A percentile compares a stretch with the other conserved stretches of the same genome.
Evolutionary conservation across 64 coral and sea anemone species (phyloP).

Genomic region (Dendrophyllia cribrosa): DNA sequence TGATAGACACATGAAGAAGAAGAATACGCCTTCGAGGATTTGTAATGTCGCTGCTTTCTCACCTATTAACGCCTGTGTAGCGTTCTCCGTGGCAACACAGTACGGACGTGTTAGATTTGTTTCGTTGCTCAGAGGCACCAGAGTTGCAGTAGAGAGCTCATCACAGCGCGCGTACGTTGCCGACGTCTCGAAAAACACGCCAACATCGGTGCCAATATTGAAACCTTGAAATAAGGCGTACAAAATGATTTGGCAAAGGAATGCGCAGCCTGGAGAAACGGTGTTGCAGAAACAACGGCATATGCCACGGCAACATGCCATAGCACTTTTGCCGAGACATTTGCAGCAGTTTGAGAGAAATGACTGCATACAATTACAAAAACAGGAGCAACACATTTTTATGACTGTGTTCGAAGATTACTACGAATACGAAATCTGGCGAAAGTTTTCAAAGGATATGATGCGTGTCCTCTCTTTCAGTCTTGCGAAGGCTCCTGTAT

Average conservation of each 20-base stretch:
- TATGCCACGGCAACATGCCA: constrained; percentile 79
- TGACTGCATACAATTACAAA: constrained; percentile 47
- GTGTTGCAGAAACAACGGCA: constrained; percentile 89
- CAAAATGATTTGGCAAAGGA: constrained; percentile 86
- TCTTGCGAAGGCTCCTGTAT: background rate
- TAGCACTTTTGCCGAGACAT: constrained; percentile 81
- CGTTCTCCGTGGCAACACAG: constrained; percentile 65
- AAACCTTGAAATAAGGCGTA: constrained; percentile 93
- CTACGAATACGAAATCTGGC: background rate
- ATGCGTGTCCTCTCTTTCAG: background rate
- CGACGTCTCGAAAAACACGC: constrained; percentile 85
- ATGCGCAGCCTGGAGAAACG: constrained; percentile 78
- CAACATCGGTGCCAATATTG: constrained; percentile 96
- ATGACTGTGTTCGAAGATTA: background rate
- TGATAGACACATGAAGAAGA: constrained; percentile 90
- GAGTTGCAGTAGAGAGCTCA: constrained; percentile 58
- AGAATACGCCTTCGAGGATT: constrained; percentile 81
- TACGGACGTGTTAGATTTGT: constrained; percentile 82
- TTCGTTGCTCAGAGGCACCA: constrained; percentile 41
- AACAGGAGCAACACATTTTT: constrained; percentile 46
- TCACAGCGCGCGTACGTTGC: constrained; percentile 77
- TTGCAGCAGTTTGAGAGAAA: constrained; percentile 57
- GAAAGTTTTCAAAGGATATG: background rate
- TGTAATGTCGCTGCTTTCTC: constrained; percentile 66
- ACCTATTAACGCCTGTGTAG: constrained; percentile 61